A percentile compares a stretch with the other conserved stretches of the same genome.
Conservation (phyloP, 2,888 invertebrate species). For the Noctua janthina region DNA sequence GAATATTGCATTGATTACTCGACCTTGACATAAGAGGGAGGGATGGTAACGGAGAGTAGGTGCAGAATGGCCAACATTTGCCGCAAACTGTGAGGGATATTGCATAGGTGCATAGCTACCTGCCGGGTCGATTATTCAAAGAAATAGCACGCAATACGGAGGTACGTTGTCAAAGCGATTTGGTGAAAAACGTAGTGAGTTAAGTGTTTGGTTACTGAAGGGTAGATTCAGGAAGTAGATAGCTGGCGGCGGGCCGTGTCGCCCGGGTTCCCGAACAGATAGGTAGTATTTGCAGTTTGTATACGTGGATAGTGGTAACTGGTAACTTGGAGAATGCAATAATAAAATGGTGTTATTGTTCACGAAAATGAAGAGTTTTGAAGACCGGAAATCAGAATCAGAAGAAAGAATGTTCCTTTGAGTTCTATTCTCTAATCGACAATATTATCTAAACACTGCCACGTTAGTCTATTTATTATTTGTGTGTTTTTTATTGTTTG, state of each 20-base stretch:
- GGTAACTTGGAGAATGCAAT: neutral
- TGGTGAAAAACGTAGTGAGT: neutral
- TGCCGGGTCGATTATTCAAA: slow-evolving; percentile 13
- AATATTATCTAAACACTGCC: slow-evolving; percentile 6
- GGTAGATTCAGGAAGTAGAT: slow-evolving; percentile 32
- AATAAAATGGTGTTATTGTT: neutral
- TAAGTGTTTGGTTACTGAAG: neutral
- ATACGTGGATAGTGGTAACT: neutral
- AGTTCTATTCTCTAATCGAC: neutral
- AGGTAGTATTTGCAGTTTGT: neutral
- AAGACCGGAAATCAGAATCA: too few relatives aligned
- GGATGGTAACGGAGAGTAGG: slow-evolving; percentile 31
- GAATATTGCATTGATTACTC: slow-evolving; percentile 24
- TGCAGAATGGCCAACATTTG: slow-evolving; percentile 37
- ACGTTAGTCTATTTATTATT: too few relatives aligned
- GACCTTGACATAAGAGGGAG: slow-evolving; percentile 50
- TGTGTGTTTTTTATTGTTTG: too few relatives aligned
- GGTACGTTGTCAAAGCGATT: neutral
- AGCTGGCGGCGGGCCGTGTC: neutral
- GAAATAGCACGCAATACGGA: neutral
- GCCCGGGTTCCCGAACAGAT: too few relatives aligned
- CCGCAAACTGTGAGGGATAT: neutral
- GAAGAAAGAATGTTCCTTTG: neutral
- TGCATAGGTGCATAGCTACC: slow-evolving; percentile 16
- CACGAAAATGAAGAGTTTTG: neutral